phyloP scores from a whole-genome alignment of 2,797 vertebrate genomes.

The Alosa sapidissima region DNA sequence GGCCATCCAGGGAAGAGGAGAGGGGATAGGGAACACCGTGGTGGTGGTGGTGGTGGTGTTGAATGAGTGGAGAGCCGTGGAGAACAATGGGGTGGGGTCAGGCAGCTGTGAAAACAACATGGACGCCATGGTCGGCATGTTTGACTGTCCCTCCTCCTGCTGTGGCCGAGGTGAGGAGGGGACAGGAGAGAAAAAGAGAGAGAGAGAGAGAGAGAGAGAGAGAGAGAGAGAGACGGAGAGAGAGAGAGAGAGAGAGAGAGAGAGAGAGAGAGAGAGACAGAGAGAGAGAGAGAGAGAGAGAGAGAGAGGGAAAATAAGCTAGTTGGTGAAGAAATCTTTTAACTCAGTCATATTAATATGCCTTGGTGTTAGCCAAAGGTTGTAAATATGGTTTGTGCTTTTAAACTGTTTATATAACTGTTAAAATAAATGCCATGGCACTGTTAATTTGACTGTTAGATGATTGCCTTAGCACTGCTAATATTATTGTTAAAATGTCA shows the following conservation, averaged over 20 bases:
- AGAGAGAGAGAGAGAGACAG: not conserved
- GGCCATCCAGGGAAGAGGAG: not conserved
- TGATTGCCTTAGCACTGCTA: not conserved
- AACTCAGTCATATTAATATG: not conserved
- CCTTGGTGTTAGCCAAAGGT: not conserved
- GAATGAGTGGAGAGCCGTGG: not conserved
- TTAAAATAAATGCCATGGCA: not conserved
- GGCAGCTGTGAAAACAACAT: constrained; percentile 19
- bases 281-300: not conserved
- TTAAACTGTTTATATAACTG: not conserved
- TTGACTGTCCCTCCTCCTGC: not conserved
- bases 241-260: not conserved
- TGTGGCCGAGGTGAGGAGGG: not conserved
- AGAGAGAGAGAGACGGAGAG: not conserved
- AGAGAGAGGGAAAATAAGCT: not conserved
- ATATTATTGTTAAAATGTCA: not conserved
- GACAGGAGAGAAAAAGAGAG: not conserved
- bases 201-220: not conserved
- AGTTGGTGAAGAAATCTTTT: constrained; percentile 9
- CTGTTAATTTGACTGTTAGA: not conserved
- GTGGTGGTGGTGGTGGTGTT: not conserved
- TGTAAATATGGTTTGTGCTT: not conserved
- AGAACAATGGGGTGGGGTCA: not conserved
- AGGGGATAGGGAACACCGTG: no score
- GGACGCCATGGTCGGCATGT: not conserved